phyloP scores from a whole-genome alignment of 2,113 vertebrate species.

The Podarcis cretensis region DNA sequence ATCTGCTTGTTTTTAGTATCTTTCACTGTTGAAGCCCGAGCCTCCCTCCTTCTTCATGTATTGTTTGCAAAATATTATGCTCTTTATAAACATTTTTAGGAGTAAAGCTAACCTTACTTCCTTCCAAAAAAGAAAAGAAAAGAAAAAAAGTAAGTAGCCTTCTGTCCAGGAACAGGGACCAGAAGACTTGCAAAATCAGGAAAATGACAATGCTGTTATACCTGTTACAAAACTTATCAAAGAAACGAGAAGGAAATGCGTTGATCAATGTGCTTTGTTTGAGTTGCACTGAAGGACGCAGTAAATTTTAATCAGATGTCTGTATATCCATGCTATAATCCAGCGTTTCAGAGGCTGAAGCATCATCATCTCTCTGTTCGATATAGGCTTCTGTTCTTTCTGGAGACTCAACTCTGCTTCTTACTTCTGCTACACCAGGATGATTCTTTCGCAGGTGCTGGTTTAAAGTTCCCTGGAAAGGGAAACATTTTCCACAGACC shows the following conservation, averaged over 20 bases:
- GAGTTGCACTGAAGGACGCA: constrained; percentile 53
- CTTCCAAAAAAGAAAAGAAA: constrained; percentile 46
- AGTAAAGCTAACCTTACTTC: constrained; percentile 49
- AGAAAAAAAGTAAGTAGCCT: constrained; percentile 36
- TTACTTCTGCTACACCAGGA: constrained; percentile 83
- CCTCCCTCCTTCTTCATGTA: constrained; percentile 47
- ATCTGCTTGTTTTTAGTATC: constrained; percentile 52
- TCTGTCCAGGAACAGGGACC: constrained; percentile 66
- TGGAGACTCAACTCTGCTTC: constrained; percentile 87
- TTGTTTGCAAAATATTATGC: neutral
- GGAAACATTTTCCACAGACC: constrained; percentile 99
- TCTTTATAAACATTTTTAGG: constrained; percentile 71
- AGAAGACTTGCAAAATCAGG: constrained; percentile 65
- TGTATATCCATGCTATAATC: constrained; percentile 85
- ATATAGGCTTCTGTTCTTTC: constrained; percentile 86
- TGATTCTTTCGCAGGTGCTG: constrained; percentile 99
- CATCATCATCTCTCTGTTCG: constrained; percentile 86
- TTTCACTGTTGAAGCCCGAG: constrained; percentile 53
- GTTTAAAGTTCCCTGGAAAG: constrained; percentile 98
- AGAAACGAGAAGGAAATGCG: constrained; percentile 64
- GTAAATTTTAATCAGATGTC: constrained; percentile 74
- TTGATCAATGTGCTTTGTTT: constrained; percentile 77
- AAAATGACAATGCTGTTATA: constrained; percentile 67
- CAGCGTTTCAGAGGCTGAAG: constrained; percentile 82
- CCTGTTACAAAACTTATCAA: constrained; percentile 62